Base-by-base conservation (phyloP, 2,113 vertebrate species). In the Paracanthobrama guichenoti region DNA sequence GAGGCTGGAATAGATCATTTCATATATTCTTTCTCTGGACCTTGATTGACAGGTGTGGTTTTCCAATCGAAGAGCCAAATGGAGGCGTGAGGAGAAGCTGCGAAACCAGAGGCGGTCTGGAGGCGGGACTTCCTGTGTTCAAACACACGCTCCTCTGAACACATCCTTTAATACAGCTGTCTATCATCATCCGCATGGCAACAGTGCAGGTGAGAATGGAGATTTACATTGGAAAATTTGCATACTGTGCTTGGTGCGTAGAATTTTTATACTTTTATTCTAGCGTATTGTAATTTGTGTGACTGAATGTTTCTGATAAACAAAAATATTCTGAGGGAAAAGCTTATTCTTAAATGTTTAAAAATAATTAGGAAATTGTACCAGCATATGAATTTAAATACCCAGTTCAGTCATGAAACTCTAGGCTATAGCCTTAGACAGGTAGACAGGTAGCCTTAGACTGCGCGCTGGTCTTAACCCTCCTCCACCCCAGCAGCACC, bases 31-130 rank as follows among this genome's bases (percentile, higher is more conserved):
- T 53, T 79, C 59, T 60, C 28, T 64, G 57, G 31, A 9, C 26
- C 11, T 67, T 90, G 87, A 83, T 90, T 85, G 67, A 83, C 86
- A 97, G 97, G 95, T 97, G 85, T 97, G 97, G 97, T 97, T 97
- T 92, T 97, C 96, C 66, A 97, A 97, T 86, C 93, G 96, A 89
- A 95, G 97, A 93, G 97, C 96, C 74, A 97, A 97, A 80, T 96
- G 96, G 96, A 95, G 96, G 85, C 86, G 93, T 71, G 96, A 97
- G 90, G 95, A 97, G 88, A 97, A 97, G 89, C 90, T 96, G 83
- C 95, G 95, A 39, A 96, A 95, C 86, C 96, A 96, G 90, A 92
- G 94, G 86, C 91, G 94, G 86, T 93, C 95, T 77, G 94, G 92
- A 2, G 90, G 93, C 0, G 92, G 91, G 31, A 91, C 93, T 81